Percentiles rank a stretch among this genome's conserved stretches.
phyloP scores from a whole-genome alignment of 2,888 invertebrate species.

The Fragum whitleyi region DNA sequence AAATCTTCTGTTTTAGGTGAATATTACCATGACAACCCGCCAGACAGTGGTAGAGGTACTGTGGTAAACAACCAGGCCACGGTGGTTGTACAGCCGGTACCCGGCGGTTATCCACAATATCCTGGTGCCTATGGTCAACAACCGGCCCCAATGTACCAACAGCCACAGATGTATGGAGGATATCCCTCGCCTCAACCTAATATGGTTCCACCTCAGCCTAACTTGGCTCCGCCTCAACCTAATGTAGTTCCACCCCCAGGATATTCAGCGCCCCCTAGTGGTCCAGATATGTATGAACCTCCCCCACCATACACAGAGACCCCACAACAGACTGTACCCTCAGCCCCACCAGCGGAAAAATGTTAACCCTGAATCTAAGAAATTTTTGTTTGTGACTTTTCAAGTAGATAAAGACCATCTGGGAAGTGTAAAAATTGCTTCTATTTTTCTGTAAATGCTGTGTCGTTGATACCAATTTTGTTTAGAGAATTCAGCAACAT shows the following conservation, averaged over 20 bases:
- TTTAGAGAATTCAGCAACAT: too few species aligned
- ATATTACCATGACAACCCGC: constrained; percentile 73
- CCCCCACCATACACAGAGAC: constrained; percentile 60
- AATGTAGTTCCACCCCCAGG: constrained; percentile 10
- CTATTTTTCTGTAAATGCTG: too few species aligned
- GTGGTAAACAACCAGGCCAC: constrained; percentile 45
- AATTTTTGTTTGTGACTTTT: too few species aligned
- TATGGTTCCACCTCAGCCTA: neutral
- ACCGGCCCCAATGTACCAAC: constrained; percentile 9
- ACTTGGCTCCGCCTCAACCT: constrained; percentile 15
- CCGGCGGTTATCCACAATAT: constrained; percentile 38
- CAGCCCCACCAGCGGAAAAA: constrained; percentile 60
- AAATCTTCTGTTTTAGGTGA: too few species aligned
- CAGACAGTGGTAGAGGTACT: constrained; percentile 47
- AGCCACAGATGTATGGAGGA: constrained; percentile 1
- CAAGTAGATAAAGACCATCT: too few species aligned
- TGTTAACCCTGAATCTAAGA: neutral
- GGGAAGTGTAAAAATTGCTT: too few species aligned
- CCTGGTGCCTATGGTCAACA: constrained; percentile 34
- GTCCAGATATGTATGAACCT: constrained; percentile 34
- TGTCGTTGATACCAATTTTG: too few species aligned
- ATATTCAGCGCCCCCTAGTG: constrained; percentile 1
- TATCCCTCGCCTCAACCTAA: constrained; percentile 14
- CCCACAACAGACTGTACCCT: constrained; percentile 29
- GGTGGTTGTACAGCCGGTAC: constrained; percentile 50